phyloP scores from a whole-genome alignment of 2,797 vertebrate species.

The Simalia tracyae region DNA sequence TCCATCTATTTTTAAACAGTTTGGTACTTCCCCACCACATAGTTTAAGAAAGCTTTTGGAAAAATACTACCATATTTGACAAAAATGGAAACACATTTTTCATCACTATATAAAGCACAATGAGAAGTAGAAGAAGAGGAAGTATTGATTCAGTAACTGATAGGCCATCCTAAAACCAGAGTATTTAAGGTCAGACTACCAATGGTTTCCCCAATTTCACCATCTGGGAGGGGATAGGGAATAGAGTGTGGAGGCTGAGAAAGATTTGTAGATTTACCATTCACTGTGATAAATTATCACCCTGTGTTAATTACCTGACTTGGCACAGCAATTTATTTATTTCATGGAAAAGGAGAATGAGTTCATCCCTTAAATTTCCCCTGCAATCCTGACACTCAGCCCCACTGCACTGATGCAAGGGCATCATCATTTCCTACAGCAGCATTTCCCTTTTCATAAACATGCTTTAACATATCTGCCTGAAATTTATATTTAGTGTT shows the following conservation, averaged over 20 bases:
- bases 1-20: background rate
- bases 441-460: background rate
- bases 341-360: background rate
- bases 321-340: background rate
- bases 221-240: background rate
- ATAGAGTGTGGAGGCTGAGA: background rate
- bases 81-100: background rate
- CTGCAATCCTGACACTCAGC: background rate
- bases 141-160: background rate
- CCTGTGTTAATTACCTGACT: background rate
- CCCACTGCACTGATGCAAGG: background rate
- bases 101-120: background rate
- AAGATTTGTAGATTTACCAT: background rate
- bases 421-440: background rate
- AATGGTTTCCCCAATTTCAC: background rate
- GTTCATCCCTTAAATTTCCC: background rate
- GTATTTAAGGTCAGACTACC: background rate
- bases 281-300: background rate
- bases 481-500: background rate
- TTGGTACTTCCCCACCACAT: background rate
- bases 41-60: background rate
- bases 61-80: background rate
- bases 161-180: background rate
- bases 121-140: background rate
- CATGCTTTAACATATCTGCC: background rate